Percentiles rank a stretch among this genome's conserved stretches.
These are phyloP conservation scores for Phthorimaea operculella DNA, from an alignment of 1,140 invertebrate species.

Conservation along the genomic window DNA sequence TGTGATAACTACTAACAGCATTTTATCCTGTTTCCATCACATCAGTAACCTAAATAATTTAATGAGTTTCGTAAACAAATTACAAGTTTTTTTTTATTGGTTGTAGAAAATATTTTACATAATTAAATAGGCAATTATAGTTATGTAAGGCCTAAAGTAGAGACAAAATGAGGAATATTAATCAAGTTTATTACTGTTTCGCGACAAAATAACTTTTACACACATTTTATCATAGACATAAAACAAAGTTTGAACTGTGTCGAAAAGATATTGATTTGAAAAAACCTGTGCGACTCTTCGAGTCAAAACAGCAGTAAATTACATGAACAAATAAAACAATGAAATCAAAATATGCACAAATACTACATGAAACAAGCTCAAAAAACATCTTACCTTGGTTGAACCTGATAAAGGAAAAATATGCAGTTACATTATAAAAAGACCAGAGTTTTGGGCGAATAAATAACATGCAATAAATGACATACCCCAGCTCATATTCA, in stretches of 20 bases:
- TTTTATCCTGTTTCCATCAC: too few species aligned
- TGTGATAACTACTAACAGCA: too few species aligned
- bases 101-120: too few species aligned
- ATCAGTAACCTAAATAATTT: too few species aligned
- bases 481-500: too few species aligned
- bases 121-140: too few species aligned
- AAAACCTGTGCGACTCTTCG: too few species aligned
- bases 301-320: neutral
- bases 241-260: too few species aligned
- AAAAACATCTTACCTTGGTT: constrained; percentile 34
- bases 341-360: constrained; percentile 20
- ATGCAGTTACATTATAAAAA: constrained; percentile 12
- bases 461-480: constrained; percentile 3
- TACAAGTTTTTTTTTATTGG: too few species aligned
- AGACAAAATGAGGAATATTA: neutral
- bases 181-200: too few species aligned
- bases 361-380: constrained; percentile 28
- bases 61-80: too few species aligned
- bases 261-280: too few species aligned
- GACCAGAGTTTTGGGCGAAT: constrained; percentile 21
- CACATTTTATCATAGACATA: constrained; percentile 9
- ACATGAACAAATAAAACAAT: constrained; percentile 13
- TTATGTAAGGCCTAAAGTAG: neutral
- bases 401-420: constrained; percentile 38
- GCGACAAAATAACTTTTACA: neutral